phyloP scores from a whole-genome alignment of 1,140 invertebrate genomes.

The Berghia stephanieae region DNA sequence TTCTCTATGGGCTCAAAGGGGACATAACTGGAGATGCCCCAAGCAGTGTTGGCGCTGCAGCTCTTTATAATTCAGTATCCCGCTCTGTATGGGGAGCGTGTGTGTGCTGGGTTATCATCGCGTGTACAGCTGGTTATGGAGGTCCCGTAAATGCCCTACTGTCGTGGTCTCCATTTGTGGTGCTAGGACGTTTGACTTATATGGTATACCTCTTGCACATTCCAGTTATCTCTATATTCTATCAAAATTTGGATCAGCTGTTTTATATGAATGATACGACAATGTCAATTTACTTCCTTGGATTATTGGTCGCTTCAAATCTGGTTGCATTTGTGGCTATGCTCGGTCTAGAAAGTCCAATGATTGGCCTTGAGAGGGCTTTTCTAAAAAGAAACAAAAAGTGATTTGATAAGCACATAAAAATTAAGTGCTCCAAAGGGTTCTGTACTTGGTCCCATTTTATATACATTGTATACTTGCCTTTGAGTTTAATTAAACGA shows the following conservation, averaged over 20 bases:
- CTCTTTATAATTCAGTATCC: constrained; percentile 59
- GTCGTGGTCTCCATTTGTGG: neutral
- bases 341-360: constrained; percentile 56
- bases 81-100: constrained; percentile 63
- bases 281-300: neutral
- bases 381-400: too few species aligned
- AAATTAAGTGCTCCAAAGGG: too few species aligned
- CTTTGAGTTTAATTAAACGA: too few species aligned
- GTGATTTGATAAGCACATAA: too few species aligned
- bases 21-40: constrained; percentile 27
- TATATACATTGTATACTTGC: too few species aligned
- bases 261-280: too few species aligned
- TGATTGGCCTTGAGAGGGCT: constrained; percentile 51
- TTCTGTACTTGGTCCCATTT: too few species aligned
- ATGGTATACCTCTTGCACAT: neutral
- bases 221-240: neutral
- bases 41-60: constrained; percentile 19
- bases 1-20: constrained; percentile 39
- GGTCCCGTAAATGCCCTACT: constrained; percentile 28
- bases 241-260: neutral
- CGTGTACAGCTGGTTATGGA: constrained; percentile 56
- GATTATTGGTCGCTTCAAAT: neutral
- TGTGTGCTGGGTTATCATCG: constrained; percentile 67
- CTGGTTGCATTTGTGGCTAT: constrained; percentile 46
- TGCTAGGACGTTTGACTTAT: neutral